Conservation (phyloP, 2,113 vertebrate genomes). For the Malurus melanocephalus region DNA sequence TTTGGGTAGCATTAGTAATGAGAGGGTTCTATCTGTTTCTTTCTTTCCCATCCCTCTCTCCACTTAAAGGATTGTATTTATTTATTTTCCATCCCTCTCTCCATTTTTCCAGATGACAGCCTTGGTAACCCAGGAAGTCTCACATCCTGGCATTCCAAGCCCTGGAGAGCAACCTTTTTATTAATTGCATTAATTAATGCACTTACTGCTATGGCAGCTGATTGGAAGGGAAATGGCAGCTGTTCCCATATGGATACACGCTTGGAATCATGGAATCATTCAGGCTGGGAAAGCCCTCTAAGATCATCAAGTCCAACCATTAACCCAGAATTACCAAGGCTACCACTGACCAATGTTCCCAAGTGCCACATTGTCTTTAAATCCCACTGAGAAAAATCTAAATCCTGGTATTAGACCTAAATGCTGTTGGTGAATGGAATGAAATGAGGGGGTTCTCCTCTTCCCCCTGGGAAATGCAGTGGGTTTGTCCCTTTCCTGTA, state of each 20-base stretch:
- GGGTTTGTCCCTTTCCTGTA: background rate
- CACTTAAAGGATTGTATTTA: background rate
- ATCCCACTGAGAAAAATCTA: background rate
- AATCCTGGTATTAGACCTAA: background rate
- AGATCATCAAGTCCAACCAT: rapidly evolving
- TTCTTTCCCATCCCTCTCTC: background rate
- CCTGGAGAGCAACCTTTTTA: rapidly evolving
- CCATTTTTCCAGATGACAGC: background rate
- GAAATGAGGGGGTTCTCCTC: background rate
- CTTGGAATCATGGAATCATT: background rate
- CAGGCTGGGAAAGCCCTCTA: background rate
- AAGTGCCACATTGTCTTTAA: background rate
- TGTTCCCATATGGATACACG: background rate
- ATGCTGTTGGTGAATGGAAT: rapidly evolving
- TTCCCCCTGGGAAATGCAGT: background rate
- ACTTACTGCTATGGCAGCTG: rapidly evolving
- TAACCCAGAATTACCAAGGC: background rate
- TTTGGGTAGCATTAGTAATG: background rate
- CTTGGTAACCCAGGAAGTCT: background rate
- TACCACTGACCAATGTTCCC: background rate
- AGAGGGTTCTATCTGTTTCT: background rate
- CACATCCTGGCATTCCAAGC: rapidly evolving
- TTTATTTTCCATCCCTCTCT: background rate
- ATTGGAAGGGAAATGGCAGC: background rate
- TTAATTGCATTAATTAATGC: too few relatives aligned